A percentile compares a stretch with the other conserved stretches of the same genome.
Evolutionary conservation across 2,113 vertebrate genomes (phyloP).

Genomic region (Tapirus terrestris): DNA sequence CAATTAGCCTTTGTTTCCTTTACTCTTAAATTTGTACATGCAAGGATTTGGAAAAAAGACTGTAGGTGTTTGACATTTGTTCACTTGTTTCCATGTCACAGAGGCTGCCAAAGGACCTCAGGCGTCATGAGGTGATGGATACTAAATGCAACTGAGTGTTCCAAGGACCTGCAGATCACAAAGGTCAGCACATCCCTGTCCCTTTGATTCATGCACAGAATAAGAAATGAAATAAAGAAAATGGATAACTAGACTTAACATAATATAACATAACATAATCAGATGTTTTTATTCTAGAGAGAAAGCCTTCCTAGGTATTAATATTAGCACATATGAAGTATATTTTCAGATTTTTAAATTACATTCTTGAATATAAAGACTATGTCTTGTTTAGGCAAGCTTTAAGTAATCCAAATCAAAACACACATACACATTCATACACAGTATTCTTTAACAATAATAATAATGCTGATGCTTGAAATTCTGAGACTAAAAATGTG

Average conservation of each 20-base stretch:
- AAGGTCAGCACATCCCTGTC: neutral
- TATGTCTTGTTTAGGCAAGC: neutral
- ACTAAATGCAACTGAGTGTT: neutral
- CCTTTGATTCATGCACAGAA: slow-evolving; percentile 25
- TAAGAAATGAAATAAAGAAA: slow-evolving; percentile 59
- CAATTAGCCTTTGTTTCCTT: neutral
- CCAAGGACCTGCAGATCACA: neutral
- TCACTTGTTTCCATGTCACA: neutral
- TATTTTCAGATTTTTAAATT: neutral
- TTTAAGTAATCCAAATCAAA: neutral
- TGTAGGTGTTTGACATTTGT: neutral
- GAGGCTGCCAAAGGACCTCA: neutral
- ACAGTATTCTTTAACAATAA: slow-evolving; percentile 21
- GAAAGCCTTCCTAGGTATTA: neutral
- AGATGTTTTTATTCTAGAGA: neutral
- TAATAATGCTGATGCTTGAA: neutral
- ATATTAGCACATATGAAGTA: neutral
- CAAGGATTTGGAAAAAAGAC: neutral
- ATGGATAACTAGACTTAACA: neutral
- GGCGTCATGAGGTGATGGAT: neutral
- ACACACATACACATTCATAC: neutral
- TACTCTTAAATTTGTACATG: neutral
- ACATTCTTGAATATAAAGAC: neutral
- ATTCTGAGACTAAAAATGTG: slow-evolving; percentile 11
- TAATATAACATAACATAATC: neutral